These are phyloP conservation scores for Ephialtes manifestator DNA, from an alignment of 2,888 invertebrate genomes.

Conservation along the genomic window DNA sequence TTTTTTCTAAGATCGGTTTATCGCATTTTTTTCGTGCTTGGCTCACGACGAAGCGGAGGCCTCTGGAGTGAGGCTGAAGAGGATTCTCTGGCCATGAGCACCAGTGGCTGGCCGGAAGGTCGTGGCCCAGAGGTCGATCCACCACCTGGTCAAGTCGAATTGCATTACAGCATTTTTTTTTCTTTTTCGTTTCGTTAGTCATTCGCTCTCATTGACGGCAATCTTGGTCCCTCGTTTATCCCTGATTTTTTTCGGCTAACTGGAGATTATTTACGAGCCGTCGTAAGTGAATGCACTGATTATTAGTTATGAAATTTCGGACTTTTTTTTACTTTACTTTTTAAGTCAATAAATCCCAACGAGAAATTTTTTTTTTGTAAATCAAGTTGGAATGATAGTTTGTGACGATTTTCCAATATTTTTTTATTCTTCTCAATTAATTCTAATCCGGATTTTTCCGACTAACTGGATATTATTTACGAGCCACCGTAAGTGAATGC, in stretches of 20 bases:
- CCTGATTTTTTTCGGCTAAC: not conserved
- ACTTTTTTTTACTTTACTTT: not conserved
- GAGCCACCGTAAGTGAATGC: not conserved
- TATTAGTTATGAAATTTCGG: not conserved
- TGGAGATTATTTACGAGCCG: not conserved
- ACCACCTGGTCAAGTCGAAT: conserved; percentile 69
- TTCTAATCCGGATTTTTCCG: too few species aligned
- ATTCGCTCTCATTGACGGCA: conserved; percentile 16
- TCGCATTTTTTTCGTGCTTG: conserved; percentile 85
- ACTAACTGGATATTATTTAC: not conserved
- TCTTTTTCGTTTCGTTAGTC: conserved; percentile 32
- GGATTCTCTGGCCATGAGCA: conserved; percentile 84
- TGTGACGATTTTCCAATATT: too few species aligned
- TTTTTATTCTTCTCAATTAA: too few species aligned
- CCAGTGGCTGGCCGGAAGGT: conserved; percentile 92
- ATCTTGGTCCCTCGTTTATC: conserved; percentile 43
- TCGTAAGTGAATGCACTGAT: not conserved
- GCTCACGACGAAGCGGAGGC: conserved; percentile 71
- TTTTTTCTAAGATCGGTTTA: conserved; percentile 70
- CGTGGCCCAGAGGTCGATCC: conserved; percentile 87
- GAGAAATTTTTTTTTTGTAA: not conserved
- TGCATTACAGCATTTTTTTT: conserved; percentile 49
- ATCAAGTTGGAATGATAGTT: too few species aligned
- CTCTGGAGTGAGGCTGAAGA: conserved; percentile 73
- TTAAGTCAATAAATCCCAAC: not conserved